These are phyloP conservation scores for Takifugu ocellatus DNA, from an alignment of 2,797 vertebrate species.

Conservation along the genomic window DNA sequence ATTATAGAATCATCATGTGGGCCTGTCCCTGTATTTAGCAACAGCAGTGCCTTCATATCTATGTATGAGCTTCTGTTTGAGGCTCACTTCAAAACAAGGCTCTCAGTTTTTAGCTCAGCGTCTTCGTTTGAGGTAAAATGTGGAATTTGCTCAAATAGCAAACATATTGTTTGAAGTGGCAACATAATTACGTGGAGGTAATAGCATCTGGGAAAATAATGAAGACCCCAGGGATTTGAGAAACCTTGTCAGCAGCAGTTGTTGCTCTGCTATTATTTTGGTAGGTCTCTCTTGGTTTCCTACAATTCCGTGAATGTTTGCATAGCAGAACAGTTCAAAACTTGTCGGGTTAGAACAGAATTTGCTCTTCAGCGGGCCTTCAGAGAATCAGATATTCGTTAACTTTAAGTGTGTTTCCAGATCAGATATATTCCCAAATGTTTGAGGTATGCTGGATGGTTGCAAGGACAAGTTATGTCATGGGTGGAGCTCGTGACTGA, in stretches of 20 bases:
- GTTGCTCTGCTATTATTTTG: slow-evolving; percentile 55
- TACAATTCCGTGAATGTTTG: slow-evolving; percentile 45
- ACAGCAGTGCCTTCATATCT: slow-evolving; percentile 38
- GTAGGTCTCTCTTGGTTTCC: slow-evolving; percentile 41
- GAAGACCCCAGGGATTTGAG: slow-evolving; percentile 59
- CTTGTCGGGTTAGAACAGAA: slow-evolving; percentile 29
- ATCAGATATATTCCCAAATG: too few relatives aligned
- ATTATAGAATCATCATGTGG: slow-evolving; percentile 41
- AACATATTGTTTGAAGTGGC: slow-evolving; percentile 69
- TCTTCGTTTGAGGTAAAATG: slow-evolving; percentile 49
- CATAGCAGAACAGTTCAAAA: slow-evolving; percentile 42
- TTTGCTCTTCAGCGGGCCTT: slow-evolving; percentile 2
- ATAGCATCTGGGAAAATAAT: slow-evolving; percentile 74
- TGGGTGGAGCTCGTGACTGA: too few relatives aligned
- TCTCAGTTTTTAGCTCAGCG: slow-evolving; percentile 36
- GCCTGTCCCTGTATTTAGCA: slow-evolving; percentile 37
- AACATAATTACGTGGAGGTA: slow-evolving; percentile 68
- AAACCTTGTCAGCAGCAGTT: slow-evolving; percentile 60
- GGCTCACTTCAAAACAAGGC: slow-evolving; percentile 49
- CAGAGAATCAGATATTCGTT: too few relatives aligned
- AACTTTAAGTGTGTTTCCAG: too few relatives aligned
- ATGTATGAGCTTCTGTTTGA: slow-evolving; percentile 53
- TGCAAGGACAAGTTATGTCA: too few relatives aligned
- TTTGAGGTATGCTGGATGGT: too few relatives aligned
- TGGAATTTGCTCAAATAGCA: slow-evolving; percentile 63